Base-by-base conservation (phyloP, 2,113 vertebrate species). In the Chiloscyllium plagiosum region DNA sequence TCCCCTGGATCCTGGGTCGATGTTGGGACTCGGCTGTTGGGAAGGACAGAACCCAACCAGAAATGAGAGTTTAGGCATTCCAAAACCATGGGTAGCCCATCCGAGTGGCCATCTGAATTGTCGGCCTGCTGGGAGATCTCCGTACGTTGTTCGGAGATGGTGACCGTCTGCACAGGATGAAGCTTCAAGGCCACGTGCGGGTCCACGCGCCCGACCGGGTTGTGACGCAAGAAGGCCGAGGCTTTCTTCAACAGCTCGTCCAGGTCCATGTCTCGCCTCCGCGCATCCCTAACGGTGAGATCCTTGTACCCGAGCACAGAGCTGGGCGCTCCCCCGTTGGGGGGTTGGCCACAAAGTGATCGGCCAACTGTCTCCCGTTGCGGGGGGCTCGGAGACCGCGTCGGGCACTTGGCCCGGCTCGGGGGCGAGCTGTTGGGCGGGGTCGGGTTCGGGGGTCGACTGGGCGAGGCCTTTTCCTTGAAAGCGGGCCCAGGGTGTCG, bases 1-100 rank as follows among this genome's bases (percentile, higher is more conserved):
- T 33, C 52, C 0, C 0, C 13, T n/a, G 13, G 10, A 2, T 0
- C 4, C 2, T 65, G 52, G 15, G 19, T 17, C 15, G 2, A 0
- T 33, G 15, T 1, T 1, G 29, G 89, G 89, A 92, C 15, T 65
- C 37, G 29, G 1, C 29, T 0, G 15, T 15, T 8, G 33, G 13
- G 89, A 33, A 7, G 29, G 56, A 2, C 56, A 0, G 33, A 66
- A 1, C 17, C 89, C 56, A 92, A 19, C 89, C 61, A n/a, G 89
- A 65, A 65, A n/a, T 20, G 29, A 65, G 56, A 92, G n/a, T 33
- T 7, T 20, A 92, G 66, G 61, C 52, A n/a, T n/a, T 65, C 89
- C 17, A 42, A 92, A 7, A 56, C 56, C 37, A 33, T n/a, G 0
- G 12, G 20, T 66, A 20, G n/a, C 1, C n/a, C 2, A 13, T 19